Base-by-base conservation (phyloP, 1,140 invertebrate genomes). In the Stenopsyche tienmushanensis region DNA sequence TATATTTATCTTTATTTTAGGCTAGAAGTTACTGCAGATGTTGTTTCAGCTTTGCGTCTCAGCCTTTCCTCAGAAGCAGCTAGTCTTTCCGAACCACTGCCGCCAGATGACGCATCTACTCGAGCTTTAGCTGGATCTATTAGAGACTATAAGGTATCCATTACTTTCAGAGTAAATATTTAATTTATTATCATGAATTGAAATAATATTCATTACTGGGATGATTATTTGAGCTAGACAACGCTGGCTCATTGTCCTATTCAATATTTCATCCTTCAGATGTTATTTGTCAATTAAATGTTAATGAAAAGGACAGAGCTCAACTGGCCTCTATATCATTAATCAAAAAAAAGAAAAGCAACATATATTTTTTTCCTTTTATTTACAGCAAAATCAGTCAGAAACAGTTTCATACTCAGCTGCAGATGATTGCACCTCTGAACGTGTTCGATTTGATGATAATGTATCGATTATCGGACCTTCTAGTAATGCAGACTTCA, bases 1-100 rank as follows among this genome's bases (percentile, higher is more conserved):
- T 24, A 25, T 42, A 25, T 66, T 44, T 20, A 42, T 53, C 60
- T 53, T 64, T 34, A 54, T 26, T 72, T 23, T 67, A 89, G 88
- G 72, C 73, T 92, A 71, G 90, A 91, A 72, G 88, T 91, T 2
- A 88, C 90, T 71, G 89, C 87, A 10, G 90, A 92, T 74, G 83
- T 91, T 7, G 65, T 70, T 24, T 70, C 69, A n/a, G 69, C 69
- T 9, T 25, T 70, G 23, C 44, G 69, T 15, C 58, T 70, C 17
- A 70, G 69, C 52, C 83, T 84, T 5, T 86, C 88, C 0, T 91
- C 89, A 73, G 88, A 89, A 74, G 86, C 85, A 3, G 84, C 85
- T 2, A 90, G 87, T 3, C 80, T 86, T 41, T 83, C 85, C 45
- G 69, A 70, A 45, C 69, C 69, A 5, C 42, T 70, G 17, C 69